Evolutionary conservation across 2,113 vertebrate species (phyloP).

Genomic region (Tragelaphus buxtoni): DNA sequence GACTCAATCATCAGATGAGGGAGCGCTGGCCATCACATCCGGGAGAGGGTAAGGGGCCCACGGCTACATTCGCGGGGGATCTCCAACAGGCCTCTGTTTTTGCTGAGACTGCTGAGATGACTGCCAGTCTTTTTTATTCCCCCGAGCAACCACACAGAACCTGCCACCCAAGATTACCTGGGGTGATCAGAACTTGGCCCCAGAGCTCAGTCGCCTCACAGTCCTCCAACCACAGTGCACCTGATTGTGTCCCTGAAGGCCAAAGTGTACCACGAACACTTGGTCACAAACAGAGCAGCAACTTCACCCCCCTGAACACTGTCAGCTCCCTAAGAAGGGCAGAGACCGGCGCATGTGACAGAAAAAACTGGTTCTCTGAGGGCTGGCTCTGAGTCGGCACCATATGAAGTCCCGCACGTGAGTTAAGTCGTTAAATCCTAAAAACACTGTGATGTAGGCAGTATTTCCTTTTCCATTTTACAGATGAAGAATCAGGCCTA

Average conservation of each 20-base stretch:
- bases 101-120: neutral
- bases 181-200: neutral
- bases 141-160: neutral
- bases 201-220: neutral
- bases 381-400: neutral
- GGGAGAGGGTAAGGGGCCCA: neutral
- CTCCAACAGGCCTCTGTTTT: neutral
- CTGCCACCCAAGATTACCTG: neutral
- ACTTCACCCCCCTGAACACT: neutral
- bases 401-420: neutral
- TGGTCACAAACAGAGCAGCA: neutral
- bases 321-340: neutral
- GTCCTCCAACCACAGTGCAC: neutral
- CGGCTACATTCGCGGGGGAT: neutral
- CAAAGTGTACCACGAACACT: neutral
- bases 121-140: neutral
- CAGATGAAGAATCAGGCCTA: neutral
- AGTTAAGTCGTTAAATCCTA: neutral
- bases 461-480: neutral
- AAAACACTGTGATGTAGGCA: neutral
- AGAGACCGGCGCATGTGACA: neutral
- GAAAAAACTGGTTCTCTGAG: neutral
- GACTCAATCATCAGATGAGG: neutral
- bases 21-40: rapidly evolving
- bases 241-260: neutral